Conservation (phyloP, 2,888 invertebrate genomes). For the Conops quadrifasciatus region DNA sequence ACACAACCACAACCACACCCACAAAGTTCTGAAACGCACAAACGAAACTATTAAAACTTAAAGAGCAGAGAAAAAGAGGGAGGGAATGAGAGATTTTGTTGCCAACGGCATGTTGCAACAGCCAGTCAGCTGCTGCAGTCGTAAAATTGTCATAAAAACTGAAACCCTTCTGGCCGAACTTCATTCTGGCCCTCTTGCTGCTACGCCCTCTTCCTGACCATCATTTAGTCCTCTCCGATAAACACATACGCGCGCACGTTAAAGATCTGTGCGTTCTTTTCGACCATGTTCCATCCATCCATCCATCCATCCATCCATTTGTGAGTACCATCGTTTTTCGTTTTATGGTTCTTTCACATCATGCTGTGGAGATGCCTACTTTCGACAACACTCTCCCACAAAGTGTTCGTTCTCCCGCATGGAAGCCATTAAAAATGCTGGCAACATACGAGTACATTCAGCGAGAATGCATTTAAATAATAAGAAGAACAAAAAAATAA, state of each 20-base stretch:
- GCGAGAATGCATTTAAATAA: conserved; percentile 30
- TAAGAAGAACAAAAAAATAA: conserved; percentile 12
- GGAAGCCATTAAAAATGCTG: conserved; percentile 36
- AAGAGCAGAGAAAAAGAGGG: background rate
- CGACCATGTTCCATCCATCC: no score
- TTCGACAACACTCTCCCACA: conserved; percentile 4
- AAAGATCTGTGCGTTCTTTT: no score
- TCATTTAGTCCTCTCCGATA: background rate
- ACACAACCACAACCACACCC: background rate
- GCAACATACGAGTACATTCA: conserved; percentile 8
- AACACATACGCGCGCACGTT: background rate
- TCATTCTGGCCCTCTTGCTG: background rate
- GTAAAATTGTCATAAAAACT: conserved; percentile 25
- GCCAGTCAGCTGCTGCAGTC: background rate
- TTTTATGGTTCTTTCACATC: conserved; percentile 5
- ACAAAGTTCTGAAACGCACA: conserved; percentile 13
- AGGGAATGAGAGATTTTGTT: background rate
- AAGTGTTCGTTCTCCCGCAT: conserved; percentile 29
- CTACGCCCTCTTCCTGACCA: background rate
- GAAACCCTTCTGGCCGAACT: conserved; percentile 5
- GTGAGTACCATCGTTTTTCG: background rate
- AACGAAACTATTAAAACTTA: background rate
- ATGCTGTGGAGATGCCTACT: conserved; percentile 4
- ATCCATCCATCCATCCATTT: background rate
- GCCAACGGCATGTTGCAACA: conserved; percentile 4